These are phyloP conservation scores for Azemiops feae DNA, from an alignment of 2,113 vertebrate genomes.

Conservation along the genomic window DNA sequence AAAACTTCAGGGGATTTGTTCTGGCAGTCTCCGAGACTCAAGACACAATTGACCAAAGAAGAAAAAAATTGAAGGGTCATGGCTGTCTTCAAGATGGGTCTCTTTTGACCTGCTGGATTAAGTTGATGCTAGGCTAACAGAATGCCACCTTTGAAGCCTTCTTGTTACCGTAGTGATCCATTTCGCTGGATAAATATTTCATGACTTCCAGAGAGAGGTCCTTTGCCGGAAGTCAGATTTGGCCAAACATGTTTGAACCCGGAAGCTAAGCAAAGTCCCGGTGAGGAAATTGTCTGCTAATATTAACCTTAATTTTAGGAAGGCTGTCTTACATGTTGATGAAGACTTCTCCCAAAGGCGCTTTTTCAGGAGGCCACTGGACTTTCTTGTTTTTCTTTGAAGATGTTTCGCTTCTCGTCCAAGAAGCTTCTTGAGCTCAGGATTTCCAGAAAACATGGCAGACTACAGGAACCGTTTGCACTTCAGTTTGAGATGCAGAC, in stretches of 20 bases:
- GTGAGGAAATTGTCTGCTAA: neutral
- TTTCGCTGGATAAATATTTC: neutral
- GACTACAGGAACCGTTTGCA: too few species aligned
- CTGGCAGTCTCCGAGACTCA: too few species aligned
- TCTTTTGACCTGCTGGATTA: neutral
- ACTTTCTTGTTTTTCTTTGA: too few species aligned
- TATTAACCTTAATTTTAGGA: conserved; percentile 21
- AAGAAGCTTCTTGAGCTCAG: too few species aligned
- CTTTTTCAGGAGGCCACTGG: too few species aligned
- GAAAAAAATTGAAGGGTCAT: neutral
- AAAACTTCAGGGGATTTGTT: too few species aligned
- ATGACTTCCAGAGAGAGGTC: neutral
- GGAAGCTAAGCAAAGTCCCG: neutral
- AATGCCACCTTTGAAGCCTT: neutral
- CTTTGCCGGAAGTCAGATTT: neutral
- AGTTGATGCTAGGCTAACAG: neutral
- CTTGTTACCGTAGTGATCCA: neutral
- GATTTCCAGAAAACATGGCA: too few species aligned
- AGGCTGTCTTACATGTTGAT: conserved; percentile 33
- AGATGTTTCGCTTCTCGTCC: too few species aligned
- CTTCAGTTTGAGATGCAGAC: too few species aligned
- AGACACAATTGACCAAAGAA: too few species aligned
- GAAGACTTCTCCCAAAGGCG: too few species aligned
- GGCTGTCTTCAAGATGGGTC: neutral
- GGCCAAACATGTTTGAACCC: neutral